Base-by-base conservation (phyloP, 64 coral and sea anemone species). In the Stylophora pistillata region DNA sequence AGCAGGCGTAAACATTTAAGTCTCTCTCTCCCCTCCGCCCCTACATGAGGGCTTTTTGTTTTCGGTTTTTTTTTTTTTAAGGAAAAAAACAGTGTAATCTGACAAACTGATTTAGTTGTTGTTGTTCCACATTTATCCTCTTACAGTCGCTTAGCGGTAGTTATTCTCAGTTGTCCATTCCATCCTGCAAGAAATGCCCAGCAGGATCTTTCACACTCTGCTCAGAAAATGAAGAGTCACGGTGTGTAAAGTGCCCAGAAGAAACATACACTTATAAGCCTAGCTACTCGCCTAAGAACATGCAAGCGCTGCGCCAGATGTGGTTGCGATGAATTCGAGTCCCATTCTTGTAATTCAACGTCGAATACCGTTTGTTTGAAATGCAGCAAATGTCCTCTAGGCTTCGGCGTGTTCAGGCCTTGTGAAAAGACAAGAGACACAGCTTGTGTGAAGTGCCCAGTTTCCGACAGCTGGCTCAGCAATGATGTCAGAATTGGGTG, bases 351-450 rank as follows among this genome's bases (percentile, higher is more conserved):
- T 53, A 53, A 33, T 0, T 4, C 32, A 27, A 84, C 34, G 7
- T 84, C 80, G n/a, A 62, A 84, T 54, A 62, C 53, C 12, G 60
- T 70, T 26, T 84, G 80, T 14, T 25, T 53, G 15, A 34, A 53
- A 84, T 84, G 80, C 34, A 68, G 80, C 0, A 16, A 68, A 13
- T 84, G 80, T 28, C 21, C 61, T 54, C 33, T 33, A 47, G 58
- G 80, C 17, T 84, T 53, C 69, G 61, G 13, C 26, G 31, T 69
- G 11, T 21, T 66, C 21, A 33, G 69, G 34, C 65, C 80, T 28
- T 84, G 80, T 54, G 30, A 34, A n/a, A 54, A 23, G 53, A 84
- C 31, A 53, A 65, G 30, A 53, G 80, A 84, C 18, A 84, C 80
- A 26, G 62, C 54, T 84, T 84, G 80, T 28, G 13, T 33, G 31